Base-by-base conservation (phyloP, 2,113 vertebrate species). In the Larimichthys crocea region DNA sequence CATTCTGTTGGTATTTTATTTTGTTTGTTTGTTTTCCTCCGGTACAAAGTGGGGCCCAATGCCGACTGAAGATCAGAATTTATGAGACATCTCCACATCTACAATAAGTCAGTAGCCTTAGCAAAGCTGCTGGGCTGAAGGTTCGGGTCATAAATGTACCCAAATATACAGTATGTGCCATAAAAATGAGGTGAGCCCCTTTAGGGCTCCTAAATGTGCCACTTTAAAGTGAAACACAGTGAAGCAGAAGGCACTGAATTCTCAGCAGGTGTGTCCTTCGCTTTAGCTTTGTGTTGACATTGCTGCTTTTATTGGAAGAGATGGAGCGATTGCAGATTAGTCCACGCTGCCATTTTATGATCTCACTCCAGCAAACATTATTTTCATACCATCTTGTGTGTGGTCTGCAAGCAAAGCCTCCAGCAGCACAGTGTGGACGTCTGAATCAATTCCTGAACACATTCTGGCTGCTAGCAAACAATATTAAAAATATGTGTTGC, bases 191-290 rank as follows among this genome's bases (percentile, higher is more conserved):
- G 85, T 48, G 77, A 85, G 26, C 76, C 66, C 35, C 76, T 84
- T 84, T n/a, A 80, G 74, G 81, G 60, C 24, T 65, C 48, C 48
- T 57, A 71, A 62, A 83, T 76, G 64, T 72, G 44, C 68, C 49
- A 20, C 59, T 88, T 80, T 64, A 12, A 68, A 79, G 70, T 53
- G 40, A 82, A 76, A 81, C 77, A 73, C 76, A 68, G 69, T 10
- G 49, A 68, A 66, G 68, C 63, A 63, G 59, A 61, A 79, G 62
- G 67, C 29, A 55, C 40, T 42, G 57, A 31, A 52, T 52, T 69
- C 87, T 75, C 80, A 67, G 83, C 86, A 80, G 85, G 86, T 76
- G 66, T 66, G 86, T 82, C 84, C 86, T 89, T 89, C 75, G 46
- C 70, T 74, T 40, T 49, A 14, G 59, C 68, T 76, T 50, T 16